Conservation (phyloP, 2,113 vertebrate genomes). For the Garra rufa region DNA sequence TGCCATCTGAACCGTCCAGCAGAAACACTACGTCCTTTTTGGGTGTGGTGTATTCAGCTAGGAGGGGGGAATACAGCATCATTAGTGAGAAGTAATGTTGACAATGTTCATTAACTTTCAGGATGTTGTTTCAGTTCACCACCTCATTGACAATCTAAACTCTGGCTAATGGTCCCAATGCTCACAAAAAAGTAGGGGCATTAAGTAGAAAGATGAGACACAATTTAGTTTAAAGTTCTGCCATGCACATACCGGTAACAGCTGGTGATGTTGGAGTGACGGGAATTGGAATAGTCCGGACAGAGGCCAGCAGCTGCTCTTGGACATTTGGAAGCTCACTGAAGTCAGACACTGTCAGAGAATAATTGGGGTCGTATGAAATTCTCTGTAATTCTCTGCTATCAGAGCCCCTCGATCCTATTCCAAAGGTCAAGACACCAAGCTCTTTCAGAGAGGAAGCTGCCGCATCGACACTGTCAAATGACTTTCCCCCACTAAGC, state of each 20-base stretch:
- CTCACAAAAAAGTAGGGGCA: background rate
- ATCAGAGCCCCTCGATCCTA: constrained; percentile 69
- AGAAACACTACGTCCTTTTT: constrained; percentile 74
- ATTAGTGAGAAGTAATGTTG: background rate
- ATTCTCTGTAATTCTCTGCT: constrained; percentile 59
- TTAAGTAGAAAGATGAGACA: constrained; percentile 45
- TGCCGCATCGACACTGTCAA: constrained; percentile 65
- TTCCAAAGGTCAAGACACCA: constrained; percentile 73
- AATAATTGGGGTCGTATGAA: constrained; percentile 55
- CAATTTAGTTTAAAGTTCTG: background rate
- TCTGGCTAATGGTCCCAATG: background rate
- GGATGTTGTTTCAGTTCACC: background rate
- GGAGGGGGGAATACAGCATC: constrained; percentile 25
- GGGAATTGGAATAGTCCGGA: constrained; percentile 11
- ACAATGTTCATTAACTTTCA: background rate
- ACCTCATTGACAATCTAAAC: background rate
- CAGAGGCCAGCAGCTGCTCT: constrained; percentile 35
- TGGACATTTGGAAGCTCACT: constrained; percentile 54
- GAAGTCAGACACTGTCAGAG: constrained; percentile 61
- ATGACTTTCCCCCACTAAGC: constrained; percentile 75
- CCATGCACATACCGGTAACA: too few relatives aligned
- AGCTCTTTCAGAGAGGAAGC: constrained; percentile 55
- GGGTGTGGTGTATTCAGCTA: constrained; percentile 60
- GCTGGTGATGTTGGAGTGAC: background rate
- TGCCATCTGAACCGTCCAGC: constrained; percentile 75